Base-by-base conservation (phyloP, 2,888 invertebrate genomes). In the Oxyteleia sp. region DNA sequence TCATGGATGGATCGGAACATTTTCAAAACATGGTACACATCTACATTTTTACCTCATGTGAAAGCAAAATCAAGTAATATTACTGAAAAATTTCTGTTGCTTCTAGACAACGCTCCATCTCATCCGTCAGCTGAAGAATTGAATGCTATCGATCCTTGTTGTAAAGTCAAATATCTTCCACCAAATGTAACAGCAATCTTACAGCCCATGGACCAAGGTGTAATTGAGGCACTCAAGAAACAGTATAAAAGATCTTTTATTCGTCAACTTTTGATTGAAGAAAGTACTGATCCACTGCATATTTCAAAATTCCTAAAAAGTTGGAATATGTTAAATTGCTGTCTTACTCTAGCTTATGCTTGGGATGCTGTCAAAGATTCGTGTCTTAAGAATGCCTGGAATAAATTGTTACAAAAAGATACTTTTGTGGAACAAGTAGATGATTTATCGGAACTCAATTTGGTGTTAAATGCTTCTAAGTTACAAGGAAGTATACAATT, bases 201-300 rank as follows among this genome's bases (percentile, higher is more conserved):
- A n/a, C 66, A 66, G 15, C 51, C 66, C 7, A 66, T 66, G 66
- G 66, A 66, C 20, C 51, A 66, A 66, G 66, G 49, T 38, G 66
- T 51, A 2, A 66, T 66, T 7, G 66, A 18, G 18, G 18, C 66
- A 51, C 51, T 66, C 13, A 66, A 66, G 23, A 49, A 51, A 26
- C 10, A 51, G 23, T 66, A 66, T 23, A 49, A 51, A 23, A 47
- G 51, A 43, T 66, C 35, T 18, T 51, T 47, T 41, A 35, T 66
- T 32, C 66, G 51, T 35, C 66, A 66, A 15, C 43, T 66, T 3
- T 66, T 66, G 18, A 63, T 7, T 8, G 61, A 63, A 63, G 45
- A 63, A 16, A 63, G 45, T 16, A 66, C 49, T 38, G 51, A 66
- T 51, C 66, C 49, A 51, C 41, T 35, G 3, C 66, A 49, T 15